Conservation (phyloP, 2,113 vertebrate species). For the Alaudala cheleensis region DNA sequence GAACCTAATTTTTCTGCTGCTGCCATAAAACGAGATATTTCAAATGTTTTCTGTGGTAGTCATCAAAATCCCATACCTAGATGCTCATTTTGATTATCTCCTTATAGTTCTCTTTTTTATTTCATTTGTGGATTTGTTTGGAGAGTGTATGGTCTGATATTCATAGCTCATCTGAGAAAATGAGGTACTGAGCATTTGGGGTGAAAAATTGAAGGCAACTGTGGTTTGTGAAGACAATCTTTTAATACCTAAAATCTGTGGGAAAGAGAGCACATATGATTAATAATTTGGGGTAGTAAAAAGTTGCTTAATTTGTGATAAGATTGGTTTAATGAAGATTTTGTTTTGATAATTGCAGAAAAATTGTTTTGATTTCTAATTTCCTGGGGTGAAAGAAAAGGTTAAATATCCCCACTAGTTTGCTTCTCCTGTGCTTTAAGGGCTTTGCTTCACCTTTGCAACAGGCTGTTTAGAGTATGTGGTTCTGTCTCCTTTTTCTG, state of each 20-base stretch:
- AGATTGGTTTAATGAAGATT: neutral
- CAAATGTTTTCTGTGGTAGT: neutral
- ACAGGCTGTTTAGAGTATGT: neutral
- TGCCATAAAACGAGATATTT: neutral
- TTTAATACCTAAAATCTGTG: neutral
- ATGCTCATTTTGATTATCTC: neutral
- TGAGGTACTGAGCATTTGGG: neutral
- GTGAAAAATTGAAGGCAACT: neutral
- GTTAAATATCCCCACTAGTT: neutral
- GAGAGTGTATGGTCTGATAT: neutral
- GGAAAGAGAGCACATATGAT: neutral
- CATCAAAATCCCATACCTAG: neutral
- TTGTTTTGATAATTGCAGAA: neutral
- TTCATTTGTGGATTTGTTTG: neutral
- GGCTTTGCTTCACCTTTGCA: neutral
- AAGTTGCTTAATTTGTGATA: neutral
- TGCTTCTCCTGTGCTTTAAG: neutral
- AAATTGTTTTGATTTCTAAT: neutral
- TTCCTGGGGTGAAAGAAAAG: neutral
- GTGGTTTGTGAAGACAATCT: neutral
- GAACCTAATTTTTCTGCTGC: neutral
- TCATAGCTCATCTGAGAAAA: constrained; percentile 15
- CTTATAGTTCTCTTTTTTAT: neutral
- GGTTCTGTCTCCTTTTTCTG: neutral
- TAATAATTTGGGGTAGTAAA: neutral